Evolutionary conservation across 2,888 invertebrate genomes (phyloP), one percentile per base, ranked within the genome.

Genomic region (Plemyria rubiginata): DNA sequence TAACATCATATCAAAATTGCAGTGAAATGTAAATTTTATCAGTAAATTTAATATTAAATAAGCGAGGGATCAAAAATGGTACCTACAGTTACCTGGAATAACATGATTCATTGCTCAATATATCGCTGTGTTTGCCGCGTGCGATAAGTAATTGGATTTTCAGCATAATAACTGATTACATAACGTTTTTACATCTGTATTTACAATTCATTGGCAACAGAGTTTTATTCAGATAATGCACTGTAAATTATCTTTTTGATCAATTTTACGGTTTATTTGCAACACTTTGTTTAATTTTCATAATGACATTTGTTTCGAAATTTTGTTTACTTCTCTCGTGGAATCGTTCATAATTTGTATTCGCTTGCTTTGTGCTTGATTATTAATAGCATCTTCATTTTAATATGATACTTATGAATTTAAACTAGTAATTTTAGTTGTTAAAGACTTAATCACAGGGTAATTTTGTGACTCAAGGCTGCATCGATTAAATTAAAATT

Each of bases 121-220:
- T 29, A 52, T 38, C 41, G 40, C 16, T 28, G 46, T 48, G 7
- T 43, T 48, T 59, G 52, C 51, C 41, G 40, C 9, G 12, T 15
- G 55, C 55, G 60, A 65, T 58, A 65, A 60, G 60, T 65, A 58
- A 65, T 65, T 65, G 65, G 13, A 60, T 65, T 65, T 57, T 57
- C 60, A 36, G 50, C 53, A 45, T 54, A 61, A 65, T 60, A 57
- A 22, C 54, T 54, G 50, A 57, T 65, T 60, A 65, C 55, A 56
- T 38, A 59, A 43, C 16, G 46, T 49, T 51, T 60, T 60, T 64
- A 51, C 48, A 52, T 48, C 4, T 36, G 32, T 59, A 55, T 55
- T 59, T 55, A 15, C 43, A 45, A 52, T 51, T 51, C 52, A 48
- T 55, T 28, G 45, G 32, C 40, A 54, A 49, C 50, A 4, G 38